These are phyloP conservation scores for silkworm (Bombyx mori) DNA, from an alignment of 1,140 invertebrate genomes.

Conservation along the genomic window ASM3026992v2 NC_085115.1:6455501-6456000, in stretches of 20 bases:
- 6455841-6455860: constrained; percentile 39
- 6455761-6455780: constrained; percentile 25
- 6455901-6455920: constrained; percentile 62
- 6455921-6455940: constrained; percentile 62
- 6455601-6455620: constrained; percentile 33
- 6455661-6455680: constrained; percentile 12
- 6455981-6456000: too few relatives aligned
- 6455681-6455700: constrained; percentile 4
- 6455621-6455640: constrained; percentile 21
- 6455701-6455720: constrained; percentile 55
- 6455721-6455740: constrained; percentile 17
- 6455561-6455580: constrained; percentile 41
- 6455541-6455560: constrained; percentile 24
- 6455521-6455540: constrained; percentile 24
- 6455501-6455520: too few relatives aligned
- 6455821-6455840: constrained; percentile 33
- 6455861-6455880: constrained; percentile 61
- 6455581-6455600: constrained; percentile 31
- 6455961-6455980: too few relatives aligned
- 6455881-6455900: constrained; percentile 67
- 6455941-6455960: constrained; percentile 18
- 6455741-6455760: constrained; percentile 17
- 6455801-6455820: constrained; percentile 42
- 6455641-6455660: constrained; percentile 11
- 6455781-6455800: constrained; percentile 11